phyloP scores from a whole-genome alignment of 2,888 invertebrate genomes.

The Dryobota labecula region DNA sequence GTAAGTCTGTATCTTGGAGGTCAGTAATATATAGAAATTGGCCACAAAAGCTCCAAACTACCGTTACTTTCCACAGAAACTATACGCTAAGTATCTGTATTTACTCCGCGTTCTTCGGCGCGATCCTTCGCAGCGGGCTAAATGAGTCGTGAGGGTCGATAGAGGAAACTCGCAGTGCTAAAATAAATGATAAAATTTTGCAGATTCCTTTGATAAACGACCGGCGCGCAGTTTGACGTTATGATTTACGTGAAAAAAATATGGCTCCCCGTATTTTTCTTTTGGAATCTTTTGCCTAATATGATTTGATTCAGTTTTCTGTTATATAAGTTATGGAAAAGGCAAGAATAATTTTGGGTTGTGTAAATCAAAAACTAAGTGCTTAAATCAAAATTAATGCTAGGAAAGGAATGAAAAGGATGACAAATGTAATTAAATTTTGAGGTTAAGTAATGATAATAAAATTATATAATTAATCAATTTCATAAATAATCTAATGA shows the following conservation, averaged over 20 bases:
- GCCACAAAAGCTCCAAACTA: not conserved
- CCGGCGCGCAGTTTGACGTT: conserved; percentile 32
- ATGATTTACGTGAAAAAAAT: conserved; percentile 55
- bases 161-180: conserved; percentile 33
- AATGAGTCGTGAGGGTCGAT: conserved; percentile 52
- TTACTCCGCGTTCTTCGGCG: not conserved
- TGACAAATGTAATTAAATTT: no score
- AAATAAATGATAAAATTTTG: conserved; percentile 59
- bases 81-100: conserved; percentile 16
- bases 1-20: not conserved
- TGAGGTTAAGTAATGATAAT: no score
- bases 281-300: conserved; percentile 12
- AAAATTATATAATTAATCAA: no score
- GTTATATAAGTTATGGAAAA: conserved; percentile 7
- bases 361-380: not conserved
- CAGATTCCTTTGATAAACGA: conserved; percentile 54
- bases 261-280: conserved; percentile 21
- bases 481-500: no score
- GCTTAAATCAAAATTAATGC: no score
- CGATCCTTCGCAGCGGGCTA: conserved; percentile 4
- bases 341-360: not conserved
- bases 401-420: not conserved
- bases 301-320: conserved; percentile 18
- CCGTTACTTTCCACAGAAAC: not conserved
- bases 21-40: not conserved